These are phyloP conservation scores for Catamblyrhynchus diadema DNA, from an alignment of 2,797 vertebrate genomes.

Conservation along the genomic window DNA sequence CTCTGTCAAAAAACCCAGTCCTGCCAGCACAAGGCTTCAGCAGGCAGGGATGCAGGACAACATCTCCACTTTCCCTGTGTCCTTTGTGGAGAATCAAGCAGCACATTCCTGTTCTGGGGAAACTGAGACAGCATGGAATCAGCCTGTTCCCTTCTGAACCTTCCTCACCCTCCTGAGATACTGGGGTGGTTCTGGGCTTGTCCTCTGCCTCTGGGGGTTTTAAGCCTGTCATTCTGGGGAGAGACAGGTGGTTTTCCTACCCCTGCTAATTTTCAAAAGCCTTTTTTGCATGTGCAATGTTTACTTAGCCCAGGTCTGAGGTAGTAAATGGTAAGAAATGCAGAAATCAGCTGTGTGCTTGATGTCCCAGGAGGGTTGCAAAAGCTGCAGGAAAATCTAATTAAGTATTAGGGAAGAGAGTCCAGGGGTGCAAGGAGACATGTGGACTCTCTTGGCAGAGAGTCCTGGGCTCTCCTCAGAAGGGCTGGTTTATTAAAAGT, in stretches of 20 bases:
- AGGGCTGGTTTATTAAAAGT: conserved; percentile 28
- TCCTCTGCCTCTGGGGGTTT: background rate
- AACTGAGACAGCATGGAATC: background rate
- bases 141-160: background rate
- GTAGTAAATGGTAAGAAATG: background rate
- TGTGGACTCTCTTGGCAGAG: background rate
- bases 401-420: background rate
- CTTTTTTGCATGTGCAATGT: rapidly evolving
- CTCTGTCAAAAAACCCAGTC: background rate
- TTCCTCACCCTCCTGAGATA: background rate
- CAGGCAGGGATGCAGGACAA: background rate
- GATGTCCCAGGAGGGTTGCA: background rate
- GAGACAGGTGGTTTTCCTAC: background rate
- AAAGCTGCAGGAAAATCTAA: background rate
- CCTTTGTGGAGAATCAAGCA: background rate
- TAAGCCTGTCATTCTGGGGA: background rate
- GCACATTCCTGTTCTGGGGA: background rate
- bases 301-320: background rate
- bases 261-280: background rate
- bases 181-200: background rate
- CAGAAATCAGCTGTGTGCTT: background rate
- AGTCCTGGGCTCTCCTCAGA: background rate
- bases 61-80: background rate
- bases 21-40: background rate
- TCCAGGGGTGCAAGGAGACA: background rate